Conservation (phyloP, 2,113 vertebrate genomes). For the Acrocephalus kingi region DNA sequence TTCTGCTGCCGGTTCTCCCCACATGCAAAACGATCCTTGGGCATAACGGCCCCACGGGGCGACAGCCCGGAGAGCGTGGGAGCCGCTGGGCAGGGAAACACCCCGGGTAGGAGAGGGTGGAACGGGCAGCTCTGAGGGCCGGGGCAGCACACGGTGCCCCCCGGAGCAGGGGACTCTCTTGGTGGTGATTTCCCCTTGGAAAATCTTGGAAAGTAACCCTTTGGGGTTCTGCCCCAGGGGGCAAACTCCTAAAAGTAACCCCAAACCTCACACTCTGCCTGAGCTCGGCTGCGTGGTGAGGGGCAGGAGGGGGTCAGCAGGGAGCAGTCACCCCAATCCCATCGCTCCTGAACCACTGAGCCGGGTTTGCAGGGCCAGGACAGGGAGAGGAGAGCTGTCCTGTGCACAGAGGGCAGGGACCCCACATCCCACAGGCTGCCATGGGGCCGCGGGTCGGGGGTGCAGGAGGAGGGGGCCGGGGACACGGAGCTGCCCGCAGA, state of each 20-base stretch:
- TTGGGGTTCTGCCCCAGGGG: neutral
- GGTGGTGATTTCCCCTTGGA: neutral
- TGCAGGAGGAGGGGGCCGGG: neutral
- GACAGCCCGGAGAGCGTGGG: neutral
- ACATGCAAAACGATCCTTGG: constrained; percentile 55
- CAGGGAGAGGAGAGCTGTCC: neutral
- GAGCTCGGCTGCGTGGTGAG: neutral
- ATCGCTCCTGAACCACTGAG: fast-evolving
- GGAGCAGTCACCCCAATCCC: neutral
- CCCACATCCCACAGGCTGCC: fast-evolving
- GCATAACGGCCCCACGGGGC: constrained; percentile 15
- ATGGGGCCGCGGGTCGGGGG: fast-evolving
- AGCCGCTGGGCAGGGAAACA: neutral
- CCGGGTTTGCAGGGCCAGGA: neutral
- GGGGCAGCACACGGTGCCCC: neutral
- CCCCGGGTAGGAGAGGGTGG: neutral
- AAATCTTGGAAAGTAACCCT: too few species aligned
- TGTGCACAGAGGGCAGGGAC: neutral
- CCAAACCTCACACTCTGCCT: fast-evolving
- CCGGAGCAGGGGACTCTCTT: neutral
- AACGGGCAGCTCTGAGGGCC: neutral
- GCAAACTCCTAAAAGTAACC: neutral
- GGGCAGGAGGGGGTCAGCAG: neutral
- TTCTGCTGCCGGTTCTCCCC: neutral
- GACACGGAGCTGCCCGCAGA: neutral